Base-by-base conservation (phyloP, 30 jellyfish, hydroid and myxozoan species). In the Aurelia aurita region DNA sequence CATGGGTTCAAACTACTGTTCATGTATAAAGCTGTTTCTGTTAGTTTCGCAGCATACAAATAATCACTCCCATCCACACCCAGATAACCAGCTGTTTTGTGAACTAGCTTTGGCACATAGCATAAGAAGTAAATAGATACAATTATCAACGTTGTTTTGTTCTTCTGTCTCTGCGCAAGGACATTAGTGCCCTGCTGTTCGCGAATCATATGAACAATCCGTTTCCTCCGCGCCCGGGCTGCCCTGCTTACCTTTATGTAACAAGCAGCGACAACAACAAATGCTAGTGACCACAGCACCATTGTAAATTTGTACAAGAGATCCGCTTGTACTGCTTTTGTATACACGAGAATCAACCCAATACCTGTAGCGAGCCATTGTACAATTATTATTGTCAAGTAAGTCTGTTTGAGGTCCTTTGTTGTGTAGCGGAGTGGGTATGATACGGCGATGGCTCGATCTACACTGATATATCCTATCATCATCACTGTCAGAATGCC, bases 1-100 rank as follows among this genome's bases (percentile, higher is more conserved):
- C 60, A 32, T 32, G 82, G 82, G 67, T 70, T 70, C 18, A 39
- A 14, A 9, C 47, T 18, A 70, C 82, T 70, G 69, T 35, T 70
- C 34, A 70, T 18, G 11, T 70, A 39, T 9, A 70, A 2, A 6
- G 43, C 16, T 13, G 82, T 43, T 19, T 70, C 82, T 16, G 82
- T 3, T 2, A 70, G n/a, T 8, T 64, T 26, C 26, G 82, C 82
- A 43, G 67, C 51, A 44, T 70, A 70, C n/a, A 44, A 21, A 43
- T 34, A 70, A n/a, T 45, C 34, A 34, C 53, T 34, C 51, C 51
- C 39, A 13, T 70, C 29, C 7, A 34, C 82, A 4, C 82, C 82
- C 21, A 44, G 27, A 22, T 70, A 35, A 3, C 29, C 20, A 2
- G 16, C 23, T n/a, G 13, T 13, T 22, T 70, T 70, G 29, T 70